Conservation (phyloP, 1,140 invertebrate genomes). For the Drosophila nebulosa region DNA sequence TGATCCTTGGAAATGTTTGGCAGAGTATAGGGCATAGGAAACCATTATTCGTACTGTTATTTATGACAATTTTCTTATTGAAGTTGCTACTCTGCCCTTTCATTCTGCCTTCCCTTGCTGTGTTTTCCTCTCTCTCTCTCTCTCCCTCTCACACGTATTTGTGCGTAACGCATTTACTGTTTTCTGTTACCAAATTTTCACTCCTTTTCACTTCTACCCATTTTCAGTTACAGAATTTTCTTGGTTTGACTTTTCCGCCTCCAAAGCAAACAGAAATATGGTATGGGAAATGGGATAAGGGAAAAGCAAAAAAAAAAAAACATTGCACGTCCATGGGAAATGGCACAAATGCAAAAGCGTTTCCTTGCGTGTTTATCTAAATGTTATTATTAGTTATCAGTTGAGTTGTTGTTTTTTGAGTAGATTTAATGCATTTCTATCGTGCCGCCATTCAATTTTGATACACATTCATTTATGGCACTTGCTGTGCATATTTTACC, state of each 20-base stretch:
- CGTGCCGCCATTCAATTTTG: conserved; percentile 51
- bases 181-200: neutral
- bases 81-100: neutral
- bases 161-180: neutral
- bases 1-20: conserved; percentile 3
- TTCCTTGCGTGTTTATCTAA: conserved; percentile 69
- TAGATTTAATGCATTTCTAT: conserved; percentile 55
- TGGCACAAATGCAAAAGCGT: conserved; percentile 60
- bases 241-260: conserved; percentile 51
- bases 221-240: neutral
- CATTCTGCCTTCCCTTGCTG: neutral
- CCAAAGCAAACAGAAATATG: neutral
- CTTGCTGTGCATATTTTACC: conserved; percentile 52
- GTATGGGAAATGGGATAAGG: no score
- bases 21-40: conserved; percentile 24
- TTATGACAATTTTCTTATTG: conserved; percentile 71
- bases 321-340: conserved; percentile 30
- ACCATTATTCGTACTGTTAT: conserved; percentile 61
- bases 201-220: conserved; percentile 25
- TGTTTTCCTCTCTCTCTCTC: neutral
- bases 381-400: conserved; percentile 74
- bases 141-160: conserved; percentile 8
- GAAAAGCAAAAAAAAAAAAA: no score
- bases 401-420: conserved; percentile 34
- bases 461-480: conserved; percentile 30